phyloP scores from a whole-genome alignment of 2,113 vertebrate genomes.

The Gavialis gangeticus region DNA sequence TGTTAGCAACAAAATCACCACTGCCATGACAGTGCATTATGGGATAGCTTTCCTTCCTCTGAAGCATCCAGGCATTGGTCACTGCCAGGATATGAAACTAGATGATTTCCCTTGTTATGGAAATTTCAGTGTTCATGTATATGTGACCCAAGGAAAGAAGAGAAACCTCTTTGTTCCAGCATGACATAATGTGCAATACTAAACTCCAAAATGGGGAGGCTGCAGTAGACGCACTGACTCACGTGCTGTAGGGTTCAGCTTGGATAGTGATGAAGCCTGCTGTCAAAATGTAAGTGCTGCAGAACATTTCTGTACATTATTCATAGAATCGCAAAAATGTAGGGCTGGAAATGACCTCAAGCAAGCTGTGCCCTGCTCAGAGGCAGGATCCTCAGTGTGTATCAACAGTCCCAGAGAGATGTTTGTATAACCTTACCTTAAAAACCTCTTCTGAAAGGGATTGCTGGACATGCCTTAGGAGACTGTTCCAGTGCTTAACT shows the following conservation, averaged over 20 bases:
- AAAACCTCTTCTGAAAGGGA: not conserved
- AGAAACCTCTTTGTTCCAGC: constrained; percentile 60
- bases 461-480: not conserved
- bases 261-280: not conserved
- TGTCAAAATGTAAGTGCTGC: not conserved
- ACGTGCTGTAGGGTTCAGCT: not conserved
- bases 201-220: not conserved
- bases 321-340: not conserved
- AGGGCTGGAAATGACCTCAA: not conserved
- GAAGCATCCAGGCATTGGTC: constrained; percentile 39
- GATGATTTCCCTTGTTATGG: constrained; percentile 47
- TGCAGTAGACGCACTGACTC: constrained; percentile 32
- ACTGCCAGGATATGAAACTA: constrained; percentile 64
- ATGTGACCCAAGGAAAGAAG: constrained; percentile 45
- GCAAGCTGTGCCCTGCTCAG: not conserved
- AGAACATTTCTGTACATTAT: not conserved
- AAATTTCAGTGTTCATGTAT: constrained; percentile 63
- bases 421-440: not conserved
- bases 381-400: not conserved
- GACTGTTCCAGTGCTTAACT: not conserved
- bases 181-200: constrained; percentile 23
- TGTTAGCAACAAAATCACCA: constrained; percentile 69
- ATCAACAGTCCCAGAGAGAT: fast-evolving
- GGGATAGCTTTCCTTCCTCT: constrained; percentile 54
- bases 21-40: constrained; percentile 57